Percentiles rank a stretch among this genome's conserved stretches.
Conservation (phyloP, 2,113 vertebrate species). For the Bufo gargarizans region DNA sequence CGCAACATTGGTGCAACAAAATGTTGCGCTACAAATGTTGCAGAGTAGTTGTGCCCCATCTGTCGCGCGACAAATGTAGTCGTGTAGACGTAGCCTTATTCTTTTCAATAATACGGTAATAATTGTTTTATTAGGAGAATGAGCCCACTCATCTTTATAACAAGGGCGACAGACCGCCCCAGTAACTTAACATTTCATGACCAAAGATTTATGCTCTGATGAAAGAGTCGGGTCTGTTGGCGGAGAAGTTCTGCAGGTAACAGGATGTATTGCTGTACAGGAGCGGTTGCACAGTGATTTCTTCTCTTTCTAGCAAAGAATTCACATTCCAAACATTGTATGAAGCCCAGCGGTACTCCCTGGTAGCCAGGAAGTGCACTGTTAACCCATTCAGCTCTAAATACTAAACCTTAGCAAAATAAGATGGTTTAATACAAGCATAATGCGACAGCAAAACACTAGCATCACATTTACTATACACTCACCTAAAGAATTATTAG, state of each 20-base stretch:
- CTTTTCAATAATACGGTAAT: too few relatives aligned
- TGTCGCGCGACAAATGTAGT: too few relatives aligned
- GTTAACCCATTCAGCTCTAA: background rate
- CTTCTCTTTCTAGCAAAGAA: background rate
- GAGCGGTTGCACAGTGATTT: background rate
- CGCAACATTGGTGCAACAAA: too few relatives aligned
- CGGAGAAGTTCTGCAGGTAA: background rate
- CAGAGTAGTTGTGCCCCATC: too few relatives aligned
- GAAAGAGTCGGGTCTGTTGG: background rate
- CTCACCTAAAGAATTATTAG: too few relatives aligned
- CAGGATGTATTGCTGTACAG: background rate
- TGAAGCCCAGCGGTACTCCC: background rate
- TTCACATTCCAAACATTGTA: slow-evolving; percentile 27
- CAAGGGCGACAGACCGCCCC: background rate
- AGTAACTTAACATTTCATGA: background rate
- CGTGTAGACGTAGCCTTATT: too few relatives aligned
- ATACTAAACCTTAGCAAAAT: background rate
- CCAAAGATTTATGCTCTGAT: background rate
- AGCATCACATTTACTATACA: too few relatives aligned
- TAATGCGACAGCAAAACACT: too few relatives aligned
- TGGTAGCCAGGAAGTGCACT: background rate
- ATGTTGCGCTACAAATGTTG: too few relatives aligned
- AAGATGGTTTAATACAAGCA: too few relatives aligned
- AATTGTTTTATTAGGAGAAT: too few relatives aligned
- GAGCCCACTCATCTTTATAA: background rate